Conservation (phyloP, 2,113 vertebrate genomes). For the Hippopotamus amphibius region DNA sequence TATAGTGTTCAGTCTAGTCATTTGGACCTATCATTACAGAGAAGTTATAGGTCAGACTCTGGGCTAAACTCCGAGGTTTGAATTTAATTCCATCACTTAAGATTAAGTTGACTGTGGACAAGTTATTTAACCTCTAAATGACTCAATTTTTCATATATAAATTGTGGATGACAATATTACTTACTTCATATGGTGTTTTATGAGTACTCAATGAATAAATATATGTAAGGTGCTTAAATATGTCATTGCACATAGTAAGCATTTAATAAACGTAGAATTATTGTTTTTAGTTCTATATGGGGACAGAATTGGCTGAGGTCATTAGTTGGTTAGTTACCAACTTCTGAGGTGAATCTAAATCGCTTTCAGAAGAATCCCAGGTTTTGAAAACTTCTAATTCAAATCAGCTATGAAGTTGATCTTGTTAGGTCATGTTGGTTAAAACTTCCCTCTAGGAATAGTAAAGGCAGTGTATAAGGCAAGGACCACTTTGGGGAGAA, state of each 20-base stretch:
- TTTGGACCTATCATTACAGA: background rate
- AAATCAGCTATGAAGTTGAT: background rate
- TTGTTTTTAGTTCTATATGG: background rate
- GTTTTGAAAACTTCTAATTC: slow-evolving; percentile 1
- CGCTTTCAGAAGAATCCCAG: background rate
- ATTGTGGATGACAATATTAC: background rate
- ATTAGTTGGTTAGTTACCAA: background rate
- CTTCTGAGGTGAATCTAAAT: slow-evolving; percentile 22
- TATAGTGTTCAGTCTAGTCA: background rate
- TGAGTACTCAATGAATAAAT: background rate
- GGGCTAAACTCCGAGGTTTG: background rate
- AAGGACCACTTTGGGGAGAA: background rate
- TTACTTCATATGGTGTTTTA: background rate
- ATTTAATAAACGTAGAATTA: background rate
- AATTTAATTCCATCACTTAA: background rate
- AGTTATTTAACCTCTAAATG: background rate
- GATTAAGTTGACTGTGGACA: background rate
- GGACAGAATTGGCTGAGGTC: background rate
- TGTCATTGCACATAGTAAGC: background rate
- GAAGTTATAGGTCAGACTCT: background rate
- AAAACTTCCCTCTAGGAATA: background rate
- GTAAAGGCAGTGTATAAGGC: background rate
- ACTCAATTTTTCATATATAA: background rate
- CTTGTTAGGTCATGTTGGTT: background rate
- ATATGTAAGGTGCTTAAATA: background rate